Evolutionary conservation across 2,888 invertebrate species (phyloP).

Genomic region (Oligia fasciuncula): DNA sequence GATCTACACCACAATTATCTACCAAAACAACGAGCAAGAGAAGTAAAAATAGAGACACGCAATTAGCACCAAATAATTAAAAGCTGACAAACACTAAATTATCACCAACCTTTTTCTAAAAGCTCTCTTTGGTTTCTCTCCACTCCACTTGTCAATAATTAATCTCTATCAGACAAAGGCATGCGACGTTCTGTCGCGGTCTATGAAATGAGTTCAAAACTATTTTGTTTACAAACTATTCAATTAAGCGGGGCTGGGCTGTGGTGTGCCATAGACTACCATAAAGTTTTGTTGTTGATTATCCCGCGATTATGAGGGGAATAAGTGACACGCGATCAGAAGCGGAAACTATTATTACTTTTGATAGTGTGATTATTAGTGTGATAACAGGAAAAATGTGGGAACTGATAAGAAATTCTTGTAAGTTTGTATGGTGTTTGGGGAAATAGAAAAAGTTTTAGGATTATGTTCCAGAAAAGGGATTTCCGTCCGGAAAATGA

Average conservation of each 20-base stretch:
- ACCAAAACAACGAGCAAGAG: background rate
- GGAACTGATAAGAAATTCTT: conserved; percentile 25
- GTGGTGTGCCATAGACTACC: conserved; percentile 54
- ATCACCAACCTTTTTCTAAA: conserved; percentile 57
- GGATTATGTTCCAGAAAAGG: conserved; percentile 6
- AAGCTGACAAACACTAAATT: conserved; percentile 38
- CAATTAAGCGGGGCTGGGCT: conserved; percentile 72
- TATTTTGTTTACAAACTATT: conserved; percentile 81
- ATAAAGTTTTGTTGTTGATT: conserved; percentile 67
- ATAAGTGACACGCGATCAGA: conserved; percentile 63
- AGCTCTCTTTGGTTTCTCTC: conserved; percentile 71
- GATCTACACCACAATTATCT: background rate
- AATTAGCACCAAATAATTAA: conserved; percentile 29
- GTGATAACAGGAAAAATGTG: conserved; percentile 32
- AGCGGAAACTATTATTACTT: conserved; percentile 41
- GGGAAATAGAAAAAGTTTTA: conserved; percentile 36
- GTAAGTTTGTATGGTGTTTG: conserved; percentile 20
- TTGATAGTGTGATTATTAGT: conserved; percentile 40
- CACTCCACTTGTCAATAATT: conserved; percentile 68
- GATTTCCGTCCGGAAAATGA: background rate
- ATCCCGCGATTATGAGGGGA: conserved; percentile 61
- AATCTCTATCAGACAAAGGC: conserved; percentile 72
- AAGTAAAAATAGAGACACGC: background rate
- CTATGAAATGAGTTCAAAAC: conserved; percentile 67
- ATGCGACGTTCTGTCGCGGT: conserved; percentile 62